Percentiles rank a stretch among this genome's conserved stretches.
These are phyloP conservation scores for Drosophila teissieri DNA, from an alignment of 1,140 invertebrate species.

Conservation along the genomic window DNA sequence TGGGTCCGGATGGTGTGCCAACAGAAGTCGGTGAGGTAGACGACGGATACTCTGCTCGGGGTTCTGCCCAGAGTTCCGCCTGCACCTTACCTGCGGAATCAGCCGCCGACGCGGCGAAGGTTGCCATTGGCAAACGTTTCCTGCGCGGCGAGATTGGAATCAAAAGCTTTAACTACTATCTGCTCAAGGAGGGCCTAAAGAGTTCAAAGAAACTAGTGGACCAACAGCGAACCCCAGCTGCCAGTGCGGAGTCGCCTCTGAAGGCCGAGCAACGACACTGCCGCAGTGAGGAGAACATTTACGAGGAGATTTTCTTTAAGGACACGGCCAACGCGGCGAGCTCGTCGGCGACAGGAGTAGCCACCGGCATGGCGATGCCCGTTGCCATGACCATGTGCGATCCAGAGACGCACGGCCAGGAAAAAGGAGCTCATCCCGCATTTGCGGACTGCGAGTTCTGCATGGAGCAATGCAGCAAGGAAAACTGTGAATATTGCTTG, in stretches of 20 bases:
- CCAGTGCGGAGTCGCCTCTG: not conserved
- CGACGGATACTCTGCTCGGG: slow-evolving; percentile 61
- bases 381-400: slow-evolving; percentile 24
- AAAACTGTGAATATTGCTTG: slow-evolving; percentile 78
- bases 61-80: slow-evolving; percentile 53
- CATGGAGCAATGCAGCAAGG: slow-evolving; percentile 79
- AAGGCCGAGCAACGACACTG: slow-evolving; percentile 50
- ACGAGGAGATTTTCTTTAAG: slow-evolving; percentile 83
- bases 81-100: slow-evolving; percentile 22
- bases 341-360: slow-evolving; percentile 1
- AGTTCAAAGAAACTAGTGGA: slow-evolving; percentile 72
- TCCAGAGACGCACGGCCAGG: slow-evolving; percentile 33
- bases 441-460: slow-evolving; percentile 78
- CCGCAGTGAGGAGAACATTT: slow-evolving; percentile 84
- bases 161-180: slow-evolving; percentile 84
- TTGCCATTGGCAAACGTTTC: slow-evolving; percentile 80
- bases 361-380: not conserved
- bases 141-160: slow-evolving; percentile 83
- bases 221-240: slow-evolving; percentile 52
- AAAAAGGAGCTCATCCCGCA: slow-evolving; percentile 14
- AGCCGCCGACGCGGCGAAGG: slow-evolving; percentile 44
- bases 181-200: slow-evolving; percentile 82
- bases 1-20: not conserved
- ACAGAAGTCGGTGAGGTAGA: slow-evolving; percentile 48
- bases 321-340: slow-evolving; percentile 43